Base-by-base conservation (phyloP, 2,113 vertebrate genomes). In the Sylvilagus bachmani region DNA sequence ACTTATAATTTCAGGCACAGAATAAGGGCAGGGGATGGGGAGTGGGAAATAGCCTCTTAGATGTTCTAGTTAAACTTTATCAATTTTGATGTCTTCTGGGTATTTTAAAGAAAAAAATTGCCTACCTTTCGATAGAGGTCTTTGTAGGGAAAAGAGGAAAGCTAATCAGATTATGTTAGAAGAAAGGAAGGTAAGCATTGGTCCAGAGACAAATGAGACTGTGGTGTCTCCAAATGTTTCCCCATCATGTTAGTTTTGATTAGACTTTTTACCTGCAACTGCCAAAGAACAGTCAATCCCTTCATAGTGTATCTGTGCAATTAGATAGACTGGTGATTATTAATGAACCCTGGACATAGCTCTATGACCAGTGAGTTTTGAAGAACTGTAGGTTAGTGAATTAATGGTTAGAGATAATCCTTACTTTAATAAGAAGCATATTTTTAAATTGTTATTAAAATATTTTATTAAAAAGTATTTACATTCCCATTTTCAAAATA, bases 321-420 rank as follows among this genome's bases (percentile, higher is more conserved):
- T 22, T 96, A 51, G 14, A 62, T 53, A 92, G 27, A 51, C 75
- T 53, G 27, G 2, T 69, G 66, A 69, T 71, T 58, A 27, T 0
- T 27, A 36, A 51, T 64, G 31, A 8, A 51, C 31, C 36, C 10
- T 92, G 69, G 75, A 38, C 44, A n/a, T 51, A 86, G 51, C 58
- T 85, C 51, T 93, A n/a, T 88, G 86, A 91, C 66, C 87, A 92
- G 4, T 70, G 77, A n/a, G 67, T 90, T 96, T 92, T 93, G 36
- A 93, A 86, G 49, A 90, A 85, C 10, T 53, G 10, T 69, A 93
- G 27, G 3, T 66, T 90, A 95, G 31, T 94, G 17, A 95, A 78
- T 66, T 92, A 55, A 61, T 89, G 36, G 82, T 77, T 84, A 73
- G 24, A 93, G 25, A 77, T 93, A 44, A 93, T 61, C n/a, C 36